Conservation (phyloP, 1,140 invertebrate species). For the Dysdera silvatica region DNA sequence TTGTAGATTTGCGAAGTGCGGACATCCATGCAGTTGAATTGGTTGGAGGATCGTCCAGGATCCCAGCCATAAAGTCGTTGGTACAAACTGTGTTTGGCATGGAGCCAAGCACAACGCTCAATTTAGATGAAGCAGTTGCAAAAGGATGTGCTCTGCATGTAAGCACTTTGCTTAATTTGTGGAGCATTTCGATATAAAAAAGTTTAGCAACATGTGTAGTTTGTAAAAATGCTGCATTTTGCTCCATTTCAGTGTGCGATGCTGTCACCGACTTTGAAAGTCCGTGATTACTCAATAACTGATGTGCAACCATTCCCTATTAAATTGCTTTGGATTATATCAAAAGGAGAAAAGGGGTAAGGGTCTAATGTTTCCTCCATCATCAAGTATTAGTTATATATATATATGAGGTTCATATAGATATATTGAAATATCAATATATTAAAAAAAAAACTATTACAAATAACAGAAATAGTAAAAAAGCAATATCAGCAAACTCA, state of each 20-base stretch:
- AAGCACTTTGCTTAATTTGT: not conserved
- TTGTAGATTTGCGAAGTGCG: conserved; percentile 49
- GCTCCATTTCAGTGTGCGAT: conserved; percentile 65
- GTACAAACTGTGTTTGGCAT: conserved; percentile 58
- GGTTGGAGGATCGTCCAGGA: conserved; percentile 87
- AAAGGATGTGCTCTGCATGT: conserved; percentile 85
- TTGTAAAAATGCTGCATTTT: not conserved
- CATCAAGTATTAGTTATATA: conserved; percentile 12
- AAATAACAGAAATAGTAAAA: no score
- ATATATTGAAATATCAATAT: no score
- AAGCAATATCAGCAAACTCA: no score
- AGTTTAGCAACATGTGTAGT: not conserved
- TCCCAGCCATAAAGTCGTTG: conserved; percentile 78
- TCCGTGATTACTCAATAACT: conserved; percentile 84
- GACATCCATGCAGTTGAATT: conserved; percentile 93
- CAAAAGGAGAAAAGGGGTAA: conserved; percentile 52
- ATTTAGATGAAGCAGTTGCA: conserved; percentile 94
- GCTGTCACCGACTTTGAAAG: conserved; percentile 88
- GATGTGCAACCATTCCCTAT: conserved; percentile 77
- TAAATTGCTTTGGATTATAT: conserved; percentile 66
- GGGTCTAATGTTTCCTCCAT: no score
- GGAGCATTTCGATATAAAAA: not conserved
- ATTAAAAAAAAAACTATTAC: no score
- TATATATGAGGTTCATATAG: no score
- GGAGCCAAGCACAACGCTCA: conserved; percentile 84